Evolutionary conservation across 2,888 invertebrate species (phyloP).

Genomic region (Torymus texanus): DNA sequence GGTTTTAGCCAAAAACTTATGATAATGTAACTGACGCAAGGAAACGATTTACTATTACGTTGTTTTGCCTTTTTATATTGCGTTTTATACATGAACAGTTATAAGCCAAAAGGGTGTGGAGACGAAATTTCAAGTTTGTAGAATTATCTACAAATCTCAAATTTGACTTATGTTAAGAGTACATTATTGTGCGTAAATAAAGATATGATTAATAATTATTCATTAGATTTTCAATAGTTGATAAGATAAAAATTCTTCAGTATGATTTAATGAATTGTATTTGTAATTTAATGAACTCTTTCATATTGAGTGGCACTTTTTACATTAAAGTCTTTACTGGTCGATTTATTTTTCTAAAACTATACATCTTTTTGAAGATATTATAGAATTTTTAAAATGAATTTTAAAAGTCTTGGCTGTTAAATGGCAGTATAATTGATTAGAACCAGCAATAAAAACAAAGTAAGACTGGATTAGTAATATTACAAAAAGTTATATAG

Average conservation of each 20-base stretch:
- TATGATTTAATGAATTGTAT: too few species aligned
- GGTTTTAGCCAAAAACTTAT: slow-evolving; percentile 47
- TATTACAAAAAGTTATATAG: slow-evolving; percentile 11
- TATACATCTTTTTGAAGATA: too few species aligned
- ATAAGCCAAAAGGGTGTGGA: slow-evolving; percentile 52
- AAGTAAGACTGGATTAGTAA: too few species aligned
- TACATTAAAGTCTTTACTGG: too few species aligned
- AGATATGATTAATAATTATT: not conserved
- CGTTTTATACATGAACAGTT: slow-evolving; percentile 51
- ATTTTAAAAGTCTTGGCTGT: not conserved
- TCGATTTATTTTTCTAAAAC: too few species aligned
- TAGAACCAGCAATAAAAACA: not conserved
- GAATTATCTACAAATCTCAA: too few species aligned
- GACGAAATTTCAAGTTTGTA: slow-evolving; percentile 1
- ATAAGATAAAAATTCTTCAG: too few species aligned
- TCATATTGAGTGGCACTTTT: too few species aligned
- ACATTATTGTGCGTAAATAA: too few species aligned
- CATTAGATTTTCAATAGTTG: not conserved
- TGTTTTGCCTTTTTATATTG: slow-evolving; percentile 36
- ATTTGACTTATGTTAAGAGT: too few species aligned
- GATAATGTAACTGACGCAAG: slow-evolving; percentile 49
- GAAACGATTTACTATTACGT: slow-evolving; percentile 46
- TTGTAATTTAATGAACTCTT: too few species aligned
- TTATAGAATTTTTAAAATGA: not conserved
- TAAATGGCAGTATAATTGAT: slow-evolving; percentile 36